Conservation (phyloP, 1,140 invertebrate genomes). For the Lepidotrigona ventralis region DNA sequence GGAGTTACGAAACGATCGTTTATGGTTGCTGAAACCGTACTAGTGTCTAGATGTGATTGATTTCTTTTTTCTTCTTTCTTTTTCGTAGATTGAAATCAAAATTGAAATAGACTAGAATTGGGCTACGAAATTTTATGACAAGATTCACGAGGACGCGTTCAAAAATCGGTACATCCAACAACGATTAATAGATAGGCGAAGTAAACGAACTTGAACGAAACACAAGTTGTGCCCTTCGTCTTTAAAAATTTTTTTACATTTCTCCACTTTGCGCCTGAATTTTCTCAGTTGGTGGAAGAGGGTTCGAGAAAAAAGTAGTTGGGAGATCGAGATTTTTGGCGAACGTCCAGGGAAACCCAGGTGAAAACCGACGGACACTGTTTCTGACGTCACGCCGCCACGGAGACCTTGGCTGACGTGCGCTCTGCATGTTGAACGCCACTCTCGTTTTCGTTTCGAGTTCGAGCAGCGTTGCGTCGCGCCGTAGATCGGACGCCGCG, state of each 20-base stretch:
- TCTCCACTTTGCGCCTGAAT: background rate
- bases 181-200: too few species aligned
- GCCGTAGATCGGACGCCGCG: background rate
- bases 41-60: too few species aligned
- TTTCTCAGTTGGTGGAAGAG: too few species aligned
- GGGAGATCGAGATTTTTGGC: slow-evolving; percentile 39
- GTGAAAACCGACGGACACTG: slow-evolving; percentile 41
- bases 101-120: background rate
- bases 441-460: slow-evolving; percentile 66
- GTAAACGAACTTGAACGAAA: too few species aligned
- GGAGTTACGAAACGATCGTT: background rate
- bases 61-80: too few species aligned
- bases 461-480: slow-evolving; percentile 23
- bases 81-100: background rate
- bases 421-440: slow-evolving; percentile 53
- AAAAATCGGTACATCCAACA: too few species aligned
- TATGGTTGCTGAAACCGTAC: background rate
- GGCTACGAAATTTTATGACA: too few species aligned
- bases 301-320: background rate
- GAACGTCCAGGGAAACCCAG: slow-evolving; percentile 32
- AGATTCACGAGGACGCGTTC: too few species aligned
- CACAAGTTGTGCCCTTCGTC: background rate
- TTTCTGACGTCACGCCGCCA: slow-evolving; percentile 52
- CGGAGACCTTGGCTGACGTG: slow-evolving; percentile 56
- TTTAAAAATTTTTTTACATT: background rate